These are phyloP conservation scores for Sorex fumeus DNA, from an alignment of 2,113 vertebrate species.

Conservation along the genomic window DNA sequence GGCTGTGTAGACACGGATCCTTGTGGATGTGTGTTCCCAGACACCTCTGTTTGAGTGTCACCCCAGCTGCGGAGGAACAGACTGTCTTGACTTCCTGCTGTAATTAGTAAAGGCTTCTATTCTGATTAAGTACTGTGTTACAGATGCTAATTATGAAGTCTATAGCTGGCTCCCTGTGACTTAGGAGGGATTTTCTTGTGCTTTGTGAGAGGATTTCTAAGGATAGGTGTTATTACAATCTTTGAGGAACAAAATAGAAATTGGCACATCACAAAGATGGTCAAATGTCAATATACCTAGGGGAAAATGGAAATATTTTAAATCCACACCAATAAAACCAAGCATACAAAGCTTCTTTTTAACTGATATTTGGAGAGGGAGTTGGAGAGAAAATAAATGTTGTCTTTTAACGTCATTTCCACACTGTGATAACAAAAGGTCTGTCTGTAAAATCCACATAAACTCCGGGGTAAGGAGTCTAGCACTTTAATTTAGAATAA, in stretches of 20 bases:
- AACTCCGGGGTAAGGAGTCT: background rate
- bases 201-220: conserved; percentile 84
- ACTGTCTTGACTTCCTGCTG: conserved; percentile 86
- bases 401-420: background rate
- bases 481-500: background rate
- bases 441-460: background rate
- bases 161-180: conserved; percentile 83
- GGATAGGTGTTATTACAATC: conserved; percentile 85
- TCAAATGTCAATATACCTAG: conserved; percentile 64
- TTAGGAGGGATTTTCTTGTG: conserved; percentile 44
- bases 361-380: conserved; percentile 23
- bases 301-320: conserved; percentile 82
- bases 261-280: conserved; percentile 75
- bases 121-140: conserved; percentile 89
- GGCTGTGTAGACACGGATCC: conserved; percentile 74
- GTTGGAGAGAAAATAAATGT: background rate
- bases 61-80: conserved; percentile 80
- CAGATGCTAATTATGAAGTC: conserved; percentile 90
- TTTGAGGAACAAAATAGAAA: conserved; percentile 84
- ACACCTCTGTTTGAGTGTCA: conserved; percentile 68
- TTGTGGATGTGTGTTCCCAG: conserved; percentile 82
- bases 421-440: background rate
- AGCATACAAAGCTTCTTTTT: conserved; percentile 79
- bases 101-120: conserved; percentile 87
- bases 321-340: conserved; percentile 76